Evolutionary conservation across 2,888 invertebrate genomes (phyloP), one percentile per base, ranked within the genome.

Genomic region (Amiota communis): DNA sequence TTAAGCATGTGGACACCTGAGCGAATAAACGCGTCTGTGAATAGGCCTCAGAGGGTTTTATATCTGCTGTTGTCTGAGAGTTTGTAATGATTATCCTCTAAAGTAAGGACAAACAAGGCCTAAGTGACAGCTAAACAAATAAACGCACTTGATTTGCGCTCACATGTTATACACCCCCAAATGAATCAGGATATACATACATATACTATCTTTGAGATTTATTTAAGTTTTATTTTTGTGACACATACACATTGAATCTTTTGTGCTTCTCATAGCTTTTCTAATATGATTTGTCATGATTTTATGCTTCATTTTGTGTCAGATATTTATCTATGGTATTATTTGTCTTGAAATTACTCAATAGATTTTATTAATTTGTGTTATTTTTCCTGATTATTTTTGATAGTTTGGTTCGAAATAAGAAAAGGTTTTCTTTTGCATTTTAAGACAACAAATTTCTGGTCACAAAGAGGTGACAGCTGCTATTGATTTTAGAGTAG

Each of bases 1-100:
- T 63, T 57, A 46, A 69, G 59, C 80, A 79, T 51, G 23, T 36
- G 20, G 67, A 68, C 67, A 68, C 51, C 67, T 68, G 53, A 51
- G 23, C 67, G 17, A 8, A 15, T 59, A 17, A 59, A 11, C 4
- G 20, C 11, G 15, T 17, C 23, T 9, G 12, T 8, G 8, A 36
- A 6, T 36, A 36, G 36, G 36, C 36, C 36, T 36, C 36, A 2
- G 36, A 36, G 36, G 36, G 8, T 36, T 36, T 36, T 36, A 6
- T 36, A 36, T 36, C 36, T 6, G 36, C 36, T 6, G 36, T 36
- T 36, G 59, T 20, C 59, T 59, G 59, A 12, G 59, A 12, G 23
- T 23, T 17, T 46, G 46, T 63, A 63, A 46, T 46, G 46, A 36
- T 63, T 53, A 12, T 17, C 17, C 61, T 36, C 20, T 36, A 10